phyloP scores from a whole-genome alignment of 2,113 vertebrate genomes.

The Lontra canadensis region DNA sequence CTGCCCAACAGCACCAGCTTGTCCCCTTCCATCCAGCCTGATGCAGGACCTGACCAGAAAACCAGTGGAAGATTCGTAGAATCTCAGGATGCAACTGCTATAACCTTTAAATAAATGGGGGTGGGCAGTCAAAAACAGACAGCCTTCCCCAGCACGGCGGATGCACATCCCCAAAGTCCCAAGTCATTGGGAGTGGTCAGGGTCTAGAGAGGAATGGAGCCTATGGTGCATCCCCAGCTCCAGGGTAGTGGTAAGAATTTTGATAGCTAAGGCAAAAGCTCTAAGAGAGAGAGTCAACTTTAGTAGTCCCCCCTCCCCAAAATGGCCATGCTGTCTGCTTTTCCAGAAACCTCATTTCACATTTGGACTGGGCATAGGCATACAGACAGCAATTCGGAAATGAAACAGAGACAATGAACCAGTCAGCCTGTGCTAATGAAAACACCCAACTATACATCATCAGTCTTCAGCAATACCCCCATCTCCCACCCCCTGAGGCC shows the following conservation, averaged over 20 bases:
- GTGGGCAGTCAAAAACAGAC: rapidly evolving
- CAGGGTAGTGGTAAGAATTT: neutral
- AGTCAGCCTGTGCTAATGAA: neutral
- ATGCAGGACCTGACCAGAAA: neutral
- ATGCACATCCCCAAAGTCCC: rapidly evolving
- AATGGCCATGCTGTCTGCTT: neutral
- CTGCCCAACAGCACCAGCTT: neutral
- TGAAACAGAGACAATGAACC: neutral
- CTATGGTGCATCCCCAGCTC: neutral
- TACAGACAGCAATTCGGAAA: neutral
- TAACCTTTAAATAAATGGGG: neutral
- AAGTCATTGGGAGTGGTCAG: neutral
- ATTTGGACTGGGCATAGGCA: neutral
- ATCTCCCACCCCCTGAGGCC: rapidly evolving
- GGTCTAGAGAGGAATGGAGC: neutral
- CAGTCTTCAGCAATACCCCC: neutral
- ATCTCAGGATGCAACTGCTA: neutral
- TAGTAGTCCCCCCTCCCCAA: neutral
- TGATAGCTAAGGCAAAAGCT: neutral
- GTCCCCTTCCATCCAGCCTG: neutral
- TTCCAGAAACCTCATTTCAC: neutral
- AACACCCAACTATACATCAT: neutral
- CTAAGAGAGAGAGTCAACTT: neutral
- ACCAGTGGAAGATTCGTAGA: neutral
- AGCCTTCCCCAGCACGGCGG: neutral